Evolutionary conservation across 2,888 invertebrate species (phyloP).

Genomic region (Eupelmus urozonus): DNA sequence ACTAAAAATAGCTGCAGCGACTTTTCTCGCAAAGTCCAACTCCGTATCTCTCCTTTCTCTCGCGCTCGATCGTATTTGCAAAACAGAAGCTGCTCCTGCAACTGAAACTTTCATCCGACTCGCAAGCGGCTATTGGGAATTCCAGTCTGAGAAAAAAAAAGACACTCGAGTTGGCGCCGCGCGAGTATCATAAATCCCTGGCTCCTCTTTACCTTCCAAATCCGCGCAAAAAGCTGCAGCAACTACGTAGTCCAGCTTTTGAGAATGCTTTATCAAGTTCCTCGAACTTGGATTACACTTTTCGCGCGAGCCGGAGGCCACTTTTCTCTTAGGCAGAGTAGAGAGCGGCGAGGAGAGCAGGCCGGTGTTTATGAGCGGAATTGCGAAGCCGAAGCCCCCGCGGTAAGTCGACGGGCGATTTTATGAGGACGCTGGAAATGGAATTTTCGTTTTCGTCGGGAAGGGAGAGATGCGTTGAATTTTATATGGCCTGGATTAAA

Average conservation of each 20-base stretch:
- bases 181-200: not conserved
- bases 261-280: conserved; percentile 49
- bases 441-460: too few species aligned
- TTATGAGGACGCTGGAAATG: too few species aligned
- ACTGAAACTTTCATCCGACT: conserved; percentile 20
- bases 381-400: conserved; percentile 11
- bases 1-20: too few species aligned
- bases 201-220: conserved; percentile 11
- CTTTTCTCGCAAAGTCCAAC: too few species aligned
- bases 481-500: too few species aligned
- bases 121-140: conserved; percentile 25
- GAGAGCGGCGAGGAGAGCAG: not conserved
- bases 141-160: not conserved
- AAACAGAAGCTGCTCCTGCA: not conserved
- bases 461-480: too few species aligned
- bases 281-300: conserved; percentile 49
- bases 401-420: too few species aligned
- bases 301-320: not conserved
- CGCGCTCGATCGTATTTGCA: too few species aligned
- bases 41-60: too few species aligned
- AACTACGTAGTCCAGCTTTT: conserved; percentile 19
- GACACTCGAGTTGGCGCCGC: not conserved
- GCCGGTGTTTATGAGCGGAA: conserved; percentile 48
- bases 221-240: conserved; percentile 9
- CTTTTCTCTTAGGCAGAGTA: not conserved